A percentile compares a stretch with the other conserved stretches of the same genome.
Evolutionary conservation across 2,888 invertebrate species (phyloP).

Genomic region (Entomobrya multifasciata): DNA sequence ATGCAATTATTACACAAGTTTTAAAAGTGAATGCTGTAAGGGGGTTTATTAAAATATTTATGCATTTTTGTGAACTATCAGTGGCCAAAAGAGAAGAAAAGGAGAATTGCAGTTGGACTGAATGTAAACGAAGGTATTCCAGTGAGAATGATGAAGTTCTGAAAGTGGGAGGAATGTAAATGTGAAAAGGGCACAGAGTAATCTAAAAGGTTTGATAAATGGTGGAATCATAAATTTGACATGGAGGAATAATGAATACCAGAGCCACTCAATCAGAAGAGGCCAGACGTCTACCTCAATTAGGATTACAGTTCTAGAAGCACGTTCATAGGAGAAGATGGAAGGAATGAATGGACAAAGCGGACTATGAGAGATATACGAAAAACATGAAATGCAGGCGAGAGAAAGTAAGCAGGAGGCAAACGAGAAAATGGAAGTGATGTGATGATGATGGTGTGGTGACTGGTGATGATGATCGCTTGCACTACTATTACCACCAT

Average conservation of each 20-base stretch:
- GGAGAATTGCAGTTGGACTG: background rate
- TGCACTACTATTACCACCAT: conserved; percentile 14
- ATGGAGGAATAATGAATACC: conserved; percentile 67
- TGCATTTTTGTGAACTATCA: conserved; percentile 1
- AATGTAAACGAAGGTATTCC: no score
- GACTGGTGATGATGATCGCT: conserved; percentile 33
- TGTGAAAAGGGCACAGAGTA: conserved; percentile 53
- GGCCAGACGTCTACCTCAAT: conserved; percentile 68
- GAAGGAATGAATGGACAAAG: conserved; percentile 47
- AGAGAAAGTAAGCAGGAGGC: conserved; percentile 36
- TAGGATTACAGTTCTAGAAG: conserved; percentile 59
- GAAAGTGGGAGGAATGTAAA: conserved; percentile 38
- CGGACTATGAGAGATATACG: no score
- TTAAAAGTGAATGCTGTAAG: no score
- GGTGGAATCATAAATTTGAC: conserved; percentile 69
- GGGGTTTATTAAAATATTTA: conserved; percentile 26
- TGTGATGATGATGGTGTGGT: background rate
- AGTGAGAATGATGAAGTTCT: background rate
- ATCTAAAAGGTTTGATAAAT: conserved; percentile 63
- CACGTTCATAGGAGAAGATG: no score
- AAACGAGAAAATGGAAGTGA: conserved; percentile 27
- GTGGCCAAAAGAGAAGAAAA: background rate
- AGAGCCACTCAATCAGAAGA: conserved; percentile 67
- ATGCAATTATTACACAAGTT: conserved; percentile 9
- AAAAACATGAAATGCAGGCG: conserved; percentile 16